Percentiles rank a stretch among this genome's conserved stretches.
These are phyloP conservation scores for Agrilus planipennis DNA, from an alignment of 1,140 invertebrate genomes.

Conservation along the genomic window DNA sequence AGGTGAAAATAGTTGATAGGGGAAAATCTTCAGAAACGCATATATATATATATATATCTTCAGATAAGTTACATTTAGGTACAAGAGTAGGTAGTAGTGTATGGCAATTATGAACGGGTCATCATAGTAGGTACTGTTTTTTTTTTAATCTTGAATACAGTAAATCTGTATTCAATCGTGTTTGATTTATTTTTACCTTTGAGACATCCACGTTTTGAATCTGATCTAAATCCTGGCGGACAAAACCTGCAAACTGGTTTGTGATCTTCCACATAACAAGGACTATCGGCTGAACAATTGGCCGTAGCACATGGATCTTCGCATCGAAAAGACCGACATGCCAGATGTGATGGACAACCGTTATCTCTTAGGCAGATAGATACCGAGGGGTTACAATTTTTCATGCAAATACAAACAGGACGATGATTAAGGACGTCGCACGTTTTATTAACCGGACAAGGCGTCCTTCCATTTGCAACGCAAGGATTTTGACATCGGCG, in stretches of 20 bases:
- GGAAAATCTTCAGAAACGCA: no score
- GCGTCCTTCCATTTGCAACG: conserved; percentile 41
- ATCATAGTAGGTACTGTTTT: no score
- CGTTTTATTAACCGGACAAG: conserved; percentile 65
- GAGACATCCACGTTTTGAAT: conserved; percentile 82
- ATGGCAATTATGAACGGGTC: no score
- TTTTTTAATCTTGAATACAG: no score
- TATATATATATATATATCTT: no score
- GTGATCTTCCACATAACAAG: conserved; percentile 85
- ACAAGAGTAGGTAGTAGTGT: no score
- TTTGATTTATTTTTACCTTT: conserved; percentile 83
- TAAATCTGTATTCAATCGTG: neutral
- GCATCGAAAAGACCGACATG: conserved; percentile 80
- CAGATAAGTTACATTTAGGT: no score
- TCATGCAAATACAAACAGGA: conserved; percentile 71
- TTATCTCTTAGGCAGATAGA: conserved; percentile 80
- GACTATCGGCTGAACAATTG: conserved; percentile 65
- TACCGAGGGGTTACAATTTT: conserved; percentile 73
- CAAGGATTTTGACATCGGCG: conserved; percentile 79
- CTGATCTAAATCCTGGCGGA: conserved; percentile 76
- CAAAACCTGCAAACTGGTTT: conserved; percentile 89
- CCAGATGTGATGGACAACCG: conserved; percentile 71
- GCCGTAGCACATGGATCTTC: conserved; percentile 76
- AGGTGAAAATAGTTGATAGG: no score
- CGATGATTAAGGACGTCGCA: conserved; percentile 78